Base-by-base conservation (phyloP, 2,888 invertebrate species). In the Parapristionchus giblindavisi region DNA sequence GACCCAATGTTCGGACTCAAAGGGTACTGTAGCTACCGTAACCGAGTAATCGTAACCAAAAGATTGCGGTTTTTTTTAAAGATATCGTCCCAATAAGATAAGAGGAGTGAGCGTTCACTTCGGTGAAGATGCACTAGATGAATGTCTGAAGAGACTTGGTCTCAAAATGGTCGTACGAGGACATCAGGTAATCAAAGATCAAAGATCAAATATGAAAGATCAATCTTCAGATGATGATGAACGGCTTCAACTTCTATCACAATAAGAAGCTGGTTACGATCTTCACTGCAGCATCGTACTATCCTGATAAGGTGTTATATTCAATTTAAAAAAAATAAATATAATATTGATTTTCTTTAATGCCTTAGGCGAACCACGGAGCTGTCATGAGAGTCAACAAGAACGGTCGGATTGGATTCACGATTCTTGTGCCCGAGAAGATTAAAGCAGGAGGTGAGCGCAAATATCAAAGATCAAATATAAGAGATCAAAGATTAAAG, bases 1-100 rank as follows among this genome's bases (percentile, higher is more conserved):
- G 68, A 68, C n/a, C 68, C 68, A 8, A 68, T 68, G 68, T 52
- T 68, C 52, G 68, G 52, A 36, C 68, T 68, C 36, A 52, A 68
- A 34, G 68, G 68, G 68, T 68, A n/a, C n/a, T n/a, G n/a, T n/a
- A n/a, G n/a, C n/a, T n/a, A n/a, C n/a, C n/a, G n/a, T n/a, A n/a
- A n/a, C n/a, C n/a, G n/a, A n/a, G n/a, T n/a, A n/a, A n/a, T n/a
- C n/a, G n/a, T n/a, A n/a, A n/a, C n/a, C n/a, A n/a, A n/a, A n/a
- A n/a, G n/a, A n/a, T n/a, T n/a, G n/a, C n/a, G n/a, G n/a, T n/a
- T 52, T 52, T 52, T 3, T 58, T 58, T n/a, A 3, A 38, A 63
- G 63, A 1, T 43, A 63, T 21, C n/a, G 14, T 11, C 63, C 63
- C 14, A 63, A 63, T 21, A 17, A 21, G 63, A 40, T 63, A 14